Evolutionary conservation across 2,113 vertebrate genomes (phyloP), one percentile per base, ranked within the genome.

Genomic region (Dasyurus viverrinus): DNA sequence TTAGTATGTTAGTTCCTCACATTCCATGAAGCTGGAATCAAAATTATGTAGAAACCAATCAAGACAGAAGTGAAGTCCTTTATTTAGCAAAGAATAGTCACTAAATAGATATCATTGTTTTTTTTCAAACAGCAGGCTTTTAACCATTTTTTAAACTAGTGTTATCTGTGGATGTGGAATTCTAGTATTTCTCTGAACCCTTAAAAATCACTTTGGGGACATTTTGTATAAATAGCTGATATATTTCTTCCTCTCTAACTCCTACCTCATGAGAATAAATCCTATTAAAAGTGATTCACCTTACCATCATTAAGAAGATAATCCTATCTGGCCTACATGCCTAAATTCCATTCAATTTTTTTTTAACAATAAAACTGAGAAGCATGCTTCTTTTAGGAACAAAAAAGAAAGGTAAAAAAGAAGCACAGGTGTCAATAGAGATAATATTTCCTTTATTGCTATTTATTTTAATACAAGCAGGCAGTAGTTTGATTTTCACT

Each of bases 231-330:
- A 98, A 0, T 22, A 98, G 96, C 89, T 22, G 10, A 96, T 84
- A 98, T 97, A 90, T 96, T 98, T 98, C 96, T 97, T 98, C 96
- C 95, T 97, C 96, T 98, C 96, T 97, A 93, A 90, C 95, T 97
- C 95, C 92, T 98, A 98, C 93, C 55, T 92, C 95, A 93, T 95
- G 47, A 42, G 95, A 97, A 98, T 98, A 98, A 98, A 98, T 98
- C 97, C 97, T 97, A 98, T 98, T 98, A 97, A 98, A 98, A 98
- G 92, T 96, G 98, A 98, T 98, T 97, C 96, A 97, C 96, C 98
- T 97, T 98, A 93, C n/a, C 93, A 94, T 97, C 97, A 97, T 98
- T 98, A 98, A 97, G 96, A 98, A 97, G 98, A 98, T 98, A 98
- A 98, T 98, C 97, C 96, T 97, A 96, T 98, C 98, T 98, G 97